A percentile compares a stretch with the other conserved stretches of the same genome.
Evolutionary conservation across 2,113 vertebrate genomes (phyloP).

Genomic region (Herpetotheres cachinnans): DNA sequence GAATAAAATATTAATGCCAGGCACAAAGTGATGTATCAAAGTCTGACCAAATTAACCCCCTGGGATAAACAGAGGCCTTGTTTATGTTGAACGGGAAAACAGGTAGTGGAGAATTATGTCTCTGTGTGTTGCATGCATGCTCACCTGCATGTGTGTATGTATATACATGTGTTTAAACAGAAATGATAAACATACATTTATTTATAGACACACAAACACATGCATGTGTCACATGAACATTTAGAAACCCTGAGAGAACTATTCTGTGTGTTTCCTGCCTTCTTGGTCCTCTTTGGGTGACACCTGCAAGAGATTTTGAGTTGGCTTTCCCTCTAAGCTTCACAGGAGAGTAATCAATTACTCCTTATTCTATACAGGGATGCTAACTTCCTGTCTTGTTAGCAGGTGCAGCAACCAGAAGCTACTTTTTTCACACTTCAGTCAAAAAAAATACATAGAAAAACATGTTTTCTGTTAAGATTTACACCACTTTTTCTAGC

Average conservation of each 20-base stretch:
- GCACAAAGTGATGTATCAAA: slow-evolving; percentile 51
- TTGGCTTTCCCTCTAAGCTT: not conserved
- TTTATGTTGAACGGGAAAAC: slow-evolving; percentile 57
- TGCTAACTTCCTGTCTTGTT: not conserved
- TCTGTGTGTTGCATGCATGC: rapidly evolving
- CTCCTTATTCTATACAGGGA: not conserved
- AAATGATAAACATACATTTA: not conserved
- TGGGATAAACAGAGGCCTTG: slow-evolving; percentile 35
- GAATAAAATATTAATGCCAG: slow-evolving; percentile 71
- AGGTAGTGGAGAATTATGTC: not conserved
- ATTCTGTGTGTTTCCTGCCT: not conserved
- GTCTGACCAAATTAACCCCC: slow-evolving; percentile 52
- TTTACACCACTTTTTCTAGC: not conserved
- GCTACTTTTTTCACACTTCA: not conserved
- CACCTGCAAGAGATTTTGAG: slow-evolving; percentile 1
- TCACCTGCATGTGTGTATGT: rapidly evolving
- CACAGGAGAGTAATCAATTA: not conserved
- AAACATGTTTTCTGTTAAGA: slow-evolving; percentile 13
- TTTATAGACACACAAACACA: not conserved
- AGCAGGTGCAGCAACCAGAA: not conserved
- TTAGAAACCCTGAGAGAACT: not conserved
- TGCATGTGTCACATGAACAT: not conserved
- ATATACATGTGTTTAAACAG: not conserved
- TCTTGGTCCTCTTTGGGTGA: not conserved
- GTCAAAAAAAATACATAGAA: not conserved